A percentile compares a stretch with the other conserved stretches of the same genome.
These are phyloP conservation scores for Diabrotica balteata DNA, from an alignment of 2,888 invertebrate species.

Conservation along the genomic window DNA sequence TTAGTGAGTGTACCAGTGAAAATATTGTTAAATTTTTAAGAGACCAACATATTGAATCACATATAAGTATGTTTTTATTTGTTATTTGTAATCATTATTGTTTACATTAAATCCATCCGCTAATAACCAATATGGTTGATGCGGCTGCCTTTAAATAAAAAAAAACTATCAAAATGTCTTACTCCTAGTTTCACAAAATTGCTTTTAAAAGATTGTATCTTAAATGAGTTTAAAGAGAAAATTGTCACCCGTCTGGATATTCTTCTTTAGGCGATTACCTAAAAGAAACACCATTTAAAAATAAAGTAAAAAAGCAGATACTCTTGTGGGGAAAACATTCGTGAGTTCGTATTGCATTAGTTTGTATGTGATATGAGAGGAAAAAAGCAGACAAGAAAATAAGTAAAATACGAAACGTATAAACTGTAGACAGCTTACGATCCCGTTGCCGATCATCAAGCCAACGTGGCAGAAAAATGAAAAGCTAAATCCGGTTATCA, in stretches of 20 bases:
- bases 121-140: too few relatives aligned
- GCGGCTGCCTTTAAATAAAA: too few relatives aligned
- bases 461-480: conserved; percentile 64
- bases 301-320: not conserved
- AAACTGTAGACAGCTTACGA: conserved; percentile 48
- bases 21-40: too few relatives aligned
- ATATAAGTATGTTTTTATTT: too few relatives aligned
- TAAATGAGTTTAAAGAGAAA: not conserved
- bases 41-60: too few relatives aligned
- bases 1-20: too few relatives aligned
- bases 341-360: conserved; percentile 36
- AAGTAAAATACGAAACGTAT: conserved; percentile 56
- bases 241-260: not conserved
- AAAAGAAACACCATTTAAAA: not conserved
- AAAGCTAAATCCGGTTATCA: conserved; percentile 65
- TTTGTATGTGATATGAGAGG: conserved; percentile 31
- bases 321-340: too few relatives aligned
- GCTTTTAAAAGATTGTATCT: not conserved
- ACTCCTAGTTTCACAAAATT: too few relatives aligned
- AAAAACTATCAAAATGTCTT: too few relatives aligned
- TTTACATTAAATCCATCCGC: too few relatives aligned
- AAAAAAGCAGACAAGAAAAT: conserved; percentile 22
- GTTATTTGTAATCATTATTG: too few relatives aligned
- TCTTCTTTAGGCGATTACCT: conserved; percentile 2
- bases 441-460: conserved; percentile 56